phyloP scores from a whole-genome alignment of 1,140 invertebrate species.

The Drosophila sechellia region DNA sequence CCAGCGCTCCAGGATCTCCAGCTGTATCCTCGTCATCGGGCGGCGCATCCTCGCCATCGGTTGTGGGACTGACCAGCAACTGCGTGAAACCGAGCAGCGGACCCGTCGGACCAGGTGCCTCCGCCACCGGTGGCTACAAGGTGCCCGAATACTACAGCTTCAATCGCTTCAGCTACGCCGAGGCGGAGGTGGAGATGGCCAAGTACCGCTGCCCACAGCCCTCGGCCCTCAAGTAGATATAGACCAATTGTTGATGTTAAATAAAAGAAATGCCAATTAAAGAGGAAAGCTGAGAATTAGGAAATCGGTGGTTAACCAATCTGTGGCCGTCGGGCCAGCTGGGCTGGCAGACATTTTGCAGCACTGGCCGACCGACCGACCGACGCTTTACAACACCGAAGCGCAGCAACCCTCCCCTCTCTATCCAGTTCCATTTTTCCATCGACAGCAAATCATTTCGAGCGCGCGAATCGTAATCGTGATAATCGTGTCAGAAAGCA shows the following conservation, averaged over 20 bases:
- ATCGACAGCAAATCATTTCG: conserved; percentile 55
- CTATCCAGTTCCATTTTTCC: conserved; percentile 48
- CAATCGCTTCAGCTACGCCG: conserved; percentile 90
- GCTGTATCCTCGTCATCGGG: background rate
- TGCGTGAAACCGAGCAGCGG: conserved; percentile 86
- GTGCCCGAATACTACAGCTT: conserved; percentile 95
- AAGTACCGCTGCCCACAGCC: conserved; percentile 91
- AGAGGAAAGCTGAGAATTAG: conserved; percentile 7
- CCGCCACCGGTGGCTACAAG: conserved; percentile 91
- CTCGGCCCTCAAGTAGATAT: conserved; percentile 67
- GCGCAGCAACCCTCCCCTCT: conserved; percentile 8
- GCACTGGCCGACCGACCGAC: background rate
- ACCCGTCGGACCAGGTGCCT: conserved; percentile 90
- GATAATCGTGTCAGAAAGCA: conserved; percentile 2
- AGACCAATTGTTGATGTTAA: conserved; percentile 17
- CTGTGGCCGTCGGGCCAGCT: too few species aligned
- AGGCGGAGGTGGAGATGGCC: conserved; percentile 93
- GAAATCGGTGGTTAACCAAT: background rate
- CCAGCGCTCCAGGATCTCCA: conserved; percentile 13
- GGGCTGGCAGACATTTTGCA: background rate
- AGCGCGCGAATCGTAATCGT: conserved; percentile 34
- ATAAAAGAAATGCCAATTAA: conserved; percentile 42
- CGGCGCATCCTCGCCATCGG: conserved; percentile 83
- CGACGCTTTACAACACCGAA: conserved; percentile 12
- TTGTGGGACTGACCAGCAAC: conserved; percentile 87